Base-by-base conservation (phyloP, 2,797 vertebrate species). In the Peromyscus nudipes region DNA sequence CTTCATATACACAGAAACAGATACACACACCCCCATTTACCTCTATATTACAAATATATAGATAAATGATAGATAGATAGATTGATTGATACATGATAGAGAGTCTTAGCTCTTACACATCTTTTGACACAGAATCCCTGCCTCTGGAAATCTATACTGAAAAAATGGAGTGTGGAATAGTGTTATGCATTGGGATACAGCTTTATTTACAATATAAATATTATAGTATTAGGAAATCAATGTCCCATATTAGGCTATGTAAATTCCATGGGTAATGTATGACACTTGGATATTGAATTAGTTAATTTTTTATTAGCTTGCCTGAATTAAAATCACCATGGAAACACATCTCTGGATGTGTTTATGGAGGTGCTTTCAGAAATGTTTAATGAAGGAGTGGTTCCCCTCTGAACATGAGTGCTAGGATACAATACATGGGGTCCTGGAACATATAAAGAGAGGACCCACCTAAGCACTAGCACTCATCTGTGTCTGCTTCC, bases 101-200 rank as follows among this genome's bases (percentile, higher is more conserved):
- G 14, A 16, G 13, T 11, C 94, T 97, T 81, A 80, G 89, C 81
- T 93, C 11, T 17, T 88, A 86, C 8, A 82, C 10, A 65, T 79
- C 23, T 23, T 93, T 96, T 90, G 52, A 16, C 13, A 10, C 4
- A 16, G 13, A 80, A 80, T 75, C 25, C 29, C 19, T 95, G 55
- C 19, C 71, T 95, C 65, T 97, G 23, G 49, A 95, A 93, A 92
- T 87, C 49, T 85, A 77, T 23, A 92, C 6, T 85, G 17, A 92
- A 21, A 27, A 95, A 94, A 87, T 83, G 82, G 91, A 65, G 13
- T 55, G 43, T 83, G 57, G 17, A 93, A 86, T 29, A 89, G 19
- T 86, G n/a, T 71, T 89, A 83, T 76, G 69, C 55, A 57, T 55
- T 69, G 57, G 75, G 25, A 93, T 83, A 8, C 10, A 95, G n/a